Base-by-base conservation (phyloP, 2,797 vertebrate genomes). In the Thamnophis elegans region DNA sequence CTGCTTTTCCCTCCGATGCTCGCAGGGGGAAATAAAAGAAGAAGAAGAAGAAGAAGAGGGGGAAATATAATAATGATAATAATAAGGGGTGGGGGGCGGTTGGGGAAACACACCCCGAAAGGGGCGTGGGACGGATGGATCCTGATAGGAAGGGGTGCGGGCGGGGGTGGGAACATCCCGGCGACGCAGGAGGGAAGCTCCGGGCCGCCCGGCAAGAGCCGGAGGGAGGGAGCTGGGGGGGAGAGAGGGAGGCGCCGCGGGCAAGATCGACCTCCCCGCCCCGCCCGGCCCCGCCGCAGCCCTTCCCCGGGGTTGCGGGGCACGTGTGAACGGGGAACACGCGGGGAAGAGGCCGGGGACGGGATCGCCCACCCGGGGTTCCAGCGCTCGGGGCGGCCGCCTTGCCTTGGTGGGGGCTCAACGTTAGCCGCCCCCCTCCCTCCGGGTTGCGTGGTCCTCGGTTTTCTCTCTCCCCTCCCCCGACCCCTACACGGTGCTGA, bases 61-160 rank as follows among this genome's bases (percentile, higher is more conserved):
- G 1, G 22, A 3, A 2, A 26, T 2, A 26, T 2, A 32, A 20
- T 51, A 51, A 51, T 51, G 47, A 51, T 51, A 51, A 51, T 51
- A 14, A 42, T 25, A 56, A 26, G n/a, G 3, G 22, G 91, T 1
- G 25, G 14, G 56, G 51, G 16, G 26, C 47, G 47, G 47, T 5
- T 4, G 32, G 59, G 59, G 32, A 36, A 10, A n/a, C 47, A 47
- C 78, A 25, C n/a, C 32, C 51, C 28, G 1, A 5, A 32, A 55
- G 6, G 32, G 58, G 59, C 82, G 89, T 11, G 26, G 59, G 89
- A 20, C 16, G 53, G 62, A 13, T 47, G 89, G 88, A 56, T 56
- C 88, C 58, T 87, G 92, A 90, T 87, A 87, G 92, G 92, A 56
- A 92, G 88, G 36, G 87, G 56, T 62, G 88, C 47, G 87, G 32